Evolutionary conservation across 1,140 invertebrate species (phyloP), one percentile per base, ranked within the genome.

Genomic region (Antheraea mylitta): DNA sequence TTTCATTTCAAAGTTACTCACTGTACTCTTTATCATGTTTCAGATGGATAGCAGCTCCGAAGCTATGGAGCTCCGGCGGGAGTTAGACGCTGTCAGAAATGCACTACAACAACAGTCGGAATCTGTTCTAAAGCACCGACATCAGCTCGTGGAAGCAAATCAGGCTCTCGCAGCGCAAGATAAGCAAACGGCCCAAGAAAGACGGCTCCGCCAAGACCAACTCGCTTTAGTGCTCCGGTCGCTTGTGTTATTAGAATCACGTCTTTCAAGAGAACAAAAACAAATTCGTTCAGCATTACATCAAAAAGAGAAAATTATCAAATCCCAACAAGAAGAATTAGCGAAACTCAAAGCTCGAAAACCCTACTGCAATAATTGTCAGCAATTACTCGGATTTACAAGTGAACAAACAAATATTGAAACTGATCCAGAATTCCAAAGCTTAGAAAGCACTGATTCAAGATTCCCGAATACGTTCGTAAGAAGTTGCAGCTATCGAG

Each of bases 231-330:
- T 96, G 16, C 87, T 96, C 4, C 93, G 95, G 13, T 95, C 95
- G 1, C 83, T 97, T 30, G 91, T 96, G 11, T 92, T 95, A 18
- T 93, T 96, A 16, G 96, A 97, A 80, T 94, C 95, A 0, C 90
- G 95, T n/a, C 86, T 96, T 3, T 94, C 94, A n/a, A 94, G 95
- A 78, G 96, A 97, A 82, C 95, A 96, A 78, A 95, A 95, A 77
- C 94, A 94, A 73, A 96, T 97, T 58, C 93, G 94, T 45, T 93
- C 94, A 58, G 93, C 95, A 64, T 90, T 97, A 3, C 92, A 93
- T 53, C 95, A 95, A 76, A 96, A 96, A 79, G 96, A 96, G 79
- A 94, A 93, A 77, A 93, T 96, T 18, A 96, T 96, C 37, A 93
- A 94, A 70, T 93, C 94, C 66, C 96, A 96, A 80, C 94, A 95